Evolutionary conservation across 2,797 vertebrate species (phyloP), one percentile per base, ranked within the genome.

Genomic region (Knipowitschia caucasica): DNA sequence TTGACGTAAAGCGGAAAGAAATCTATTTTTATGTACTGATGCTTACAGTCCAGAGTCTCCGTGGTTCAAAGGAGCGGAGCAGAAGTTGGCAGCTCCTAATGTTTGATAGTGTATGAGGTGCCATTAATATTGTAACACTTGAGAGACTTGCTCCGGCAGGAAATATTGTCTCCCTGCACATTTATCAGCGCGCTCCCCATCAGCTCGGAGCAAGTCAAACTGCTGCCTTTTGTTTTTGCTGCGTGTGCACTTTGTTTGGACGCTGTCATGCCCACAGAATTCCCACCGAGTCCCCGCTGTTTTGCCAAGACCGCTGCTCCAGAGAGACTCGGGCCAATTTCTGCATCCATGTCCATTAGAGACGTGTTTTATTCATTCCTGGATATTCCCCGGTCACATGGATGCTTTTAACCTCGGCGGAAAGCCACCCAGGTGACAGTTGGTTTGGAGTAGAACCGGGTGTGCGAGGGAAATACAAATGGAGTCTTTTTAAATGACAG

Each of bases 181-280:
- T 84, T 76, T 66, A 75, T 75, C 62, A 69, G 46, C 62, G 62
- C 64, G 66, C 71, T 67, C 69, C 73, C 60, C 67, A 71, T 73
- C 57, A 66, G 58, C 51, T 47, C 51, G 49, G 69, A 55, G 62
- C 15, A 59, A 71, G 75, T 76, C 64, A 50, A 57, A 72, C 46
- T 14, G 53, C 46, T 25, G 21, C 40, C 64, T 69, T 49, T 75
- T 70, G 71, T 73, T 83, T 46, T 71, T 71, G 80, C 74, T 50
- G 60, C n/a, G 47, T 70, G 67, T 74, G 73, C 78, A 71, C 53
- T 76, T 79, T 82, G 66, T 73, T 83, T 71, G 62, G 64, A 71
- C 27, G 68, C 71, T 79, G 82, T 88, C 84, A 85, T 69, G 73
- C 59, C 69, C 47, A 56, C 53, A 34, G 68, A 76, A 83, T 69